Evolutionary conservation across 1,140 invertebrate genomes (phyloP).

Genomic region (Drosophila melanogaster): DNA sequence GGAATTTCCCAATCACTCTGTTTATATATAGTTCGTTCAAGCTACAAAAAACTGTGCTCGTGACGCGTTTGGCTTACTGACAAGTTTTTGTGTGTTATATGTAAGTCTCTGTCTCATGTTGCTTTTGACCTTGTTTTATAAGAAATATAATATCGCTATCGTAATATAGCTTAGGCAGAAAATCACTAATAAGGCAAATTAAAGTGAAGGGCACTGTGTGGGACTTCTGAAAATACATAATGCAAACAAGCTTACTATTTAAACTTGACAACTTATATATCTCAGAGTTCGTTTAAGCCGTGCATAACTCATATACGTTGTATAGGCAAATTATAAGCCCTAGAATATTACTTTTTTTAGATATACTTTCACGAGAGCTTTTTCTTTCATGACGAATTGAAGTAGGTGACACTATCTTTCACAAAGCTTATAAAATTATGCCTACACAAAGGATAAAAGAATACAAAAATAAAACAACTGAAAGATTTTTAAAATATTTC

Average conservation of each 20-base stretch:
- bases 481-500: slow-evolving; percentile 56
- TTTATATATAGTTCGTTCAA: slow-evolving; percentile 16
- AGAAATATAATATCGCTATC: slow-evolving; percentile 62
- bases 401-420: slow-evolving; percentile 58
- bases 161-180: slow-evolving; percentile 69
- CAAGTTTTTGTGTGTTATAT: slow-evolving; percentile 3
- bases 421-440: slow-evolving; percentile 14
- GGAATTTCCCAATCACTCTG: slow-evolving; percentile 73
- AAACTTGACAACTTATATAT: slow-evolving; percentile 17
- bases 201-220: slow-evolving; percentile 77
- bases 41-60: slow-evolving; percentile 57
- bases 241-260: slow-evolving; percentile 43
- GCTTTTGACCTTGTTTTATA: slow-evolving; percentile 40
- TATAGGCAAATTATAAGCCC: slow-evolving; percentile 57
- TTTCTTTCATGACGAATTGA: slow-evolving; percentile 78
- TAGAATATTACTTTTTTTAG: slow-evolving; percentile 36
- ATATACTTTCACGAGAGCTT: slow-evolving; percentile 67
- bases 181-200: slow-evolving; percentile 79
- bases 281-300: slow-evolving; percentile 24
- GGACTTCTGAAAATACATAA: slow-evolving; percentile 60
- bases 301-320: background rate
- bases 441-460: background rate
- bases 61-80: slow-evolving; percentile 26
- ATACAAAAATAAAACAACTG: slow-evolving; percentile 59
- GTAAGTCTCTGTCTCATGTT: slow-evolving; percentile 49